Evolutionary conservation across 2,797 vertebrate genomes (phyloP).

Genomic region (Sternotherus odoratus): DNA sequence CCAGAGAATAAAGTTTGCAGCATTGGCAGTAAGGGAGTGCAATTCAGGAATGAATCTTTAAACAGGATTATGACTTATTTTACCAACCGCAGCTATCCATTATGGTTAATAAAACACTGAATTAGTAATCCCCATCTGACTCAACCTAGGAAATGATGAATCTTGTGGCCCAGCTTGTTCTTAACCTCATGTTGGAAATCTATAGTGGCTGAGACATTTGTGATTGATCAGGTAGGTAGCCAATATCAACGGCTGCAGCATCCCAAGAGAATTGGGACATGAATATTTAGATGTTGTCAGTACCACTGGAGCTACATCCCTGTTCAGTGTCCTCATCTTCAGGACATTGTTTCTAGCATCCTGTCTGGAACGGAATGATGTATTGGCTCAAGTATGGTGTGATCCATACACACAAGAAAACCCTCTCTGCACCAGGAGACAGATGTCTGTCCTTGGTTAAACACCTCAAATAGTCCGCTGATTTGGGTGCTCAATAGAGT

Average conservation of each 20-base stretch:
- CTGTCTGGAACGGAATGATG: neutral
- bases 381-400: accelerated
- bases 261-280: neutral
- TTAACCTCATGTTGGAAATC: slow-evolving; percentile 26
- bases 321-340: neutral
- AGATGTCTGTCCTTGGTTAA: neutral
- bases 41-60: slow-evolving; percentile 45
- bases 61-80: slow-evolving; percentile 66
- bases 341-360: accelerated
- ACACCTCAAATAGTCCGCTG: neutral
- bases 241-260: neutral
- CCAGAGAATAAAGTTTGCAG: slow-evolving; percentile 24
- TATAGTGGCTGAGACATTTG: neutral
- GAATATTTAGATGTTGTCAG: neutral
- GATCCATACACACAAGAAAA: accelerated
- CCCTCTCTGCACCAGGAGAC: neutral
- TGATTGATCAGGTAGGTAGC: neutral
- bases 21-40: slow-evolving; percentile 25
- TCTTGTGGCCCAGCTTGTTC: slow-evolving; percentile 48
- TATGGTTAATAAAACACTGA: slow-evolving; percentile 72
- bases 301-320: neutral
- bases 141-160: slow-evolving; percentile 44
- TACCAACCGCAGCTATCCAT: slow-evolving; percentile 64
- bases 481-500: neutral
- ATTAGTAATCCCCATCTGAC: slow-evolving; percentile 67